These are phyloP conservation scores for Pristis pectinata DNA, from an alignment of 2,797 vertebrate genomes.

Conservation along the genomic window DNA sequence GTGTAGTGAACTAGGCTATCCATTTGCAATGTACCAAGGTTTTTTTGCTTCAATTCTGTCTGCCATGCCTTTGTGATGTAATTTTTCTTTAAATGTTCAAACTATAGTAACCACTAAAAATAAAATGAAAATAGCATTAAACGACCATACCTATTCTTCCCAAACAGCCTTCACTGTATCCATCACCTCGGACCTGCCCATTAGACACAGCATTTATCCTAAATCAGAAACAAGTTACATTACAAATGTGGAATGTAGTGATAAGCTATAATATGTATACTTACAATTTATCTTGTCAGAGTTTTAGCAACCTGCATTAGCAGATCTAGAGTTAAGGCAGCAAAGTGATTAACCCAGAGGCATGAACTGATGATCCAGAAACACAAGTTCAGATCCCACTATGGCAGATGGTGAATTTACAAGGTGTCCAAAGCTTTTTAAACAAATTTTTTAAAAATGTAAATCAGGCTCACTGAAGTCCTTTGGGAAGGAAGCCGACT, in stretches of 20 bases:
- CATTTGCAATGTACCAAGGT: neutral
- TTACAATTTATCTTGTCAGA: neutral
- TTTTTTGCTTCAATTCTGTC: neutral
- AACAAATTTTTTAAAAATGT: too few relatives aligned
- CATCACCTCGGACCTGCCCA: conserved; percentile 81
- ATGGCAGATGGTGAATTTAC: too few relatives aligned
- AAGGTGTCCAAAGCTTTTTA: too few relatives aligned
- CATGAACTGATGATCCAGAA: too few relatives aligned
- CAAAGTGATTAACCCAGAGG: too few relatives aligned
- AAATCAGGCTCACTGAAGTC: too few relatives aligned
- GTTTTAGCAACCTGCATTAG: neutral
- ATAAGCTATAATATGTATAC: neutral
- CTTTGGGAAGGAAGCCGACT: too few relatives aligned
- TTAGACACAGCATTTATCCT: conserved; percentile 94
- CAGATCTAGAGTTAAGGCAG: too few relatives aligned
- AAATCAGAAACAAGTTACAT: conserved; percentile 6
- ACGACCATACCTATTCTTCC: conserved; percentile 70
- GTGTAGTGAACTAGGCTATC: neutral
- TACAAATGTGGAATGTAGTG: neutral
- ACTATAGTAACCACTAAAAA: neutral
- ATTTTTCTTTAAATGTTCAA: neutral
- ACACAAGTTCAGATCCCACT: too few relatives aligned
- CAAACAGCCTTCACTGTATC: conserved; percentile 78
- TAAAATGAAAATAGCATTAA: neutral
- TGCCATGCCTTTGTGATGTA: neutral